Conservation (phyloP, 30 jellyfish, hydroid and myxozoan species). For the Pelagia noctiluca region DNA sequence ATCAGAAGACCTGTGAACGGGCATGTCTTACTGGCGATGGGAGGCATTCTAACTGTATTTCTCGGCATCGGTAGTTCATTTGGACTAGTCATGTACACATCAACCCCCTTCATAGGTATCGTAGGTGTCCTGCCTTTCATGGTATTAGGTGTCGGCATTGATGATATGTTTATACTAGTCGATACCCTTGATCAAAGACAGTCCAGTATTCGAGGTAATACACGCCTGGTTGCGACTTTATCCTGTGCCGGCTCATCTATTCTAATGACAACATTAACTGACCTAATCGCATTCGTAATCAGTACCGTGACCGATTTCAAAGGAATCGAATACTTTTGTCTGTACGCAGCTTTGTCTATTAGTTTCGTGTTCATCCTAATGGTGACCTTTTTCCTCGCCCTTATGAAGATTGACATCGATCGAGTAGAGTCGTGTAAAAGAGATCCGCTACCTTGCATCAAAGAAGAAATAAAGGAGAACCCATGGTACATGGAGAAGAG, state of each 20-base stretch:
- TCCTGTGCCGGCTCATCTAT: slow-evolving; percentile 92
- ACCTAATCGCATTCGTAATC: slow-evolving; percentile 85
- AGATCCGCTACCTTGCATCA: slow-evolving; percentile 68
- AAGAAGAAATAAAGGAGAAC: slow-evolving; percentile 51
- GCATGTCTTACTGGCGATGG: slow-evolving; percentile 77
- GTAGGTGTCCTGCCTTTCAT: slow-evolving; percentile 97
- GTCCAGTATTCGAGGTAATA: slow-evolving; percentile 54
- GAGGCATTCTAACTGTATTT: slow-evolving; percentile 79
- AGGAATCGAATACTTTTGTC: slow-evolving; percentile 85
- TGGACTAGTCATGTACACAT: slow-evolving; percentile 81
- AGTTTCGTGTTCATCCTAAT: slow-evolving; percentile 74
- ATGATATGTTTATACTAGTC: slow-evolving; percentile 85
- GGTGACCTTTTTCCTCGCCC: slow-evolving; percentile 82
- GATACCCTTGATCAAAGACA: slow-evolving; percentile 86
- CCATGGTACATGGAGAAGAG: slow-evolving; percentile 70
- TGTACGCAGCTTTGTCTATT: slow-evolving; percentile 86
- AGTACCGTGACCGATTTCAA: slow-evolving; percentile 93
- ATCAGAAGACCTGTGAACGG: slow-evolving; percentile 73
- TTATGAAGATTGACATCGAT: slow-evolving; percentile 76
- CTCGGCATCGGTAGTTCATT: slow-evolving; percentile 93
- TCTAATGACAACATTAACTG: slow-evolving; percentile 93
- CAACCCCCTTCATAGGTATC: slow-evolving; percentile 90
- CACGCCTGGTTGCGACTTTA: slow-evolving; percentile 78
- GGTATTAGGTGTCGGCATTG: slow-evolving; percentile 98
- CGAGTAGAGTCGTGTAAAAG: slow-evolving; percentile 80